These are phyloP conservation scores for Apolygus lucorum DNA, from an alignment of 1,140 invertebrate species.

Conservation along the genomic window DNA sequence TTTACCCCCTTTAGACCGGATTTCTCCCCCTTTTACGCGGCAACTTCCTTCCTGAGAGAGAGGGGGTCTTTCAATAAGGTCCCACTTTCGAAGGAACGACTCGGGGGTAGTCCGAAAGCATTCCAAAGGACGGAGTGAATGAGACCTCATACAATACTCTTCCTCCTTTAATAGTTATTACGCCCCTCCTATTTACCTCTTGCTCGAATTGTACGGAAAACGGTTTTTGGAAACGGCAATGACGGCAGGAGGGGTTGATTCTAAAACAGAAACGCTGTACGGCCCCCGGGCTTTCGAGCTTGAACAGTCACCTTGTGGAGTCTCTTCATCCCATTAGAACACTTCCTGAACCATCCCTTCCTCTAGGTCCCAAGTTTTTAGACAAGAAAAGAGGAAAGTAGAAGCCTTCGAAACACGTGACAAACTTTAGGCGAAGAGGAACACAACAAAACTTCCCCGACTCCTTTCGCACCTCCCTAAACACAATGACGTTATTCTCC, in stretches of 20 bases:
- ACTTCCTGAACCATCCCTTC: background rate
- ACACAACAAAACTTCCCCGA: background rate
- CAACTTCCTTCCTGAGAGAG: background rate
- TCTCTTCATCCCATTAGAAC: background rate
- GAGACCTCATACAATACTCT: background rate
- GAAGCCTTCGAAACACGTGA: background rate
- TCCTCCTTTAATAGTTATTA: slow-evolving; percentile 7
- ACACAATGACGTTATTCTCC: background rate
- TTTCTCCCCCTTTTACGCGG: background rate
- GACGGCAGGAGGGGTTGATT: background rate
- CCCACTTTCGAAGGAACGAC: background rate
- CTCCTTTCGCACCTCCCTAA: slow-evolving; percentile 1
- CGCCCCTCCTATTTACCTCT: background rate
- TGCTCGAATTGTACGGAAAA: background rate
- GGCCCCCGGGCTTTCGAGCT: background rate
- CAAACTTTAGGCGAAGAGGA: background rate
- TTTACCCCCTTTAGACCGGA: background rate
- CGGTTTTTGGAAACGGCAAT: background rate
- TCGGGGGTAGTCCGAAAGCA: background rate
- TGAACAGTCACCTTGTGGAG: background rate
- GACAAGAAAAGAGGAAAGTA: background rate
- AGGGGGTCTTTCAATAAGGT: background rate
- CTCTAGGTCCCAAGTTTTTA: background rate
- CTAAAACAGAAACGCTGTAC: background rate
- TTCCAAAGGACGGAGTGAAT: background rate